Evolutionary conservation across 1,140 invertebrate genomes (phyloP).

Genomic region (Phymorhynchus buccinoides): DNA sequence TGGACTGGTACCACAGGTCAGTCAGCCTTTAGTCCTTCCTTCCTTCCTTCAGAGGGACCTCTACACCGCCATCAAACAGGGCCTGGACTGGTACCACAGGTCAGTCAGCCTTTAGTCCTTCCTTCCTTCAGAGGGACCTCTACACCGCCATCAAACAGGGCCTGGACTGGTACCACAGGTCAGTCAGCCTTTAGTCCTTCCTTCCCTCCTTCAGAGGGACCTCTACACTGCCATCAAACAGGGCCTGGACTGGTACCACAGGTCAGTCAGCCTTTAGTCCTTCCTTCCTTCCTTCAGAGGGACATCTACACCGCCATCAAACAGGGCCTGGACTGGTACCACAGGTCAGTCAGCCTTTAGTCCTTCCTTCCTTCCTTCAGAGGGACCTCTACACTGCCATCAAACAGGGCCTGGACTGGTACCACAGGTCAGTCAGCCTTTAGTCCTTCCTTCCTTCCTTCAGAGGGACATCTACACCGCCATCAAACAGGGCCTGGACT

Average conservation of each 20-base stretch:
- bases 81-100: constrained; percentile 81
- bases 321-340: constrained; percentile 81
- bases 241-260: constrained; percentile 81
- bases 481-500: constrained; percentile 82
- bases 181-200: constrained; percentile 21
- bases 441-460: constrained; percentile 66
- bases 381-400: constrained; percentile 89
- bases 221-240: constrained; percentile 86
- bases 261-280: constrained; percentile 59
- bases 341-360: constrained; percentile 67
- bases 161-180: constrained; percentile 80
- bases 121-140: constrained; percentile 81
- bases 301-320: constrained; percentile 89
- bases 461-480: constrained; percentile 87
- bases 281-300: constrained; percentile 75
- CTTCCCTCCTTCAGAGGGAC: constrained; percentile 79
- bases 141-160: constrained; percentile 85
- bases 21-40: background rate
- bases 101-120: constrained; percentile 47
- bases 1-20: constrained; percentile 80
- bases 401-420: constrained; percentile 81
- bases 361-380: constrained; percentile 72
- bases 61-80: constrained; percentile 84
- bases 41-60: constrained; percentile 81
- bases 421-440: constrained; percentile 73